phyloP scores from a whole-genome alignment of 2,797 vertebrate genomes.

The Lagodon rhomboides region DNA sequence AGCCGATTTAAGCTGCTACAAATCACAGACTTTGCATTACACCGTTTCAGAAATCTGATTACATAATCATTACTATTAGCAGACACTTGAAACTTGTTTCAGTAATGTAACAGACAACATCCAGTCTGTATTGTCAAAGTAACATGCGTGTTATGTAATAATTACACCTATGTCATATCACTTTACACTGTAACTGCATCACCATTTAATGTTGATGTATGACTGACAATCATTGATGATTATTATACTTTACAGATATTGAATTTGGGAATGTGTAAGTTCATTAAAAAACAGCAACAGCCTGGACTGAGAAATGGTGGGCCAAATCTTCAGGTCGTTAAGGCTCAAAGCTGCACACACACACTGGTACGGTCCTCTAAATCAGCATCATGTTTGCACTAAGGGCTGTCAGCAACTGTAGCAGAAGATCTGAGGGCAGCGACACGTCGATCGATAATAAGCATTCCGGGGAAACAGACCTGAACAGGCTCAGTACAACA shows the following conservation, averaged over 20 bases:
- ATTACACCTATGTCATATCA: neutral
- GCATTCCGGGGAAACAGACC: slow-evolving; percentile 37
- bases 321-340: neutral
- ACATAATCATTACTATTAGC: no score
- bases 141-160: neutral
- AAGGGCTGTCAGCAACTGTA: slow-evolving; percentile 1
- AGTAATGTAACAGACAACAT: neutral
- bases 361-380: slow-evolving; percentile 43
- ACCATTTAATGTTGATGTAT: neutral
- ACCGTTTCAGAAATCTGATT: neutral
- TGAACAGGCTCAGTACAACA: slow-evolving; percentile 62
- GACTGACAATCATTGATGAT: neutral
- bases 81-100: neutral
- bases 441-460: slow-evolving; percentile 64
- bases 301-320: neutral
- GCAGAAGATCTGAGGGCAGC: slow-evolving; percentile 41
- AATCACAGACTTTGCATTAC: neutral
- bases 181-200: neutral
- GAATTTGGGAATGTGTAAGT: neutral
- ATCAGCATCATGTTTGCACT: slow-evolving; percentile 57
- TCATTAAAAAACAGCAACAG: neutral
- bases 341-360: slow-evolving; percentile 36
- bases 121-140: neutral
- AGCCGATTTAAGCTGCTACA: neutral
- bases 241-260: neutral